phyloP scores from a whole-genome alignment of 2,113 vertebrate genomes.

The Tetrao urogallus region DNA sequence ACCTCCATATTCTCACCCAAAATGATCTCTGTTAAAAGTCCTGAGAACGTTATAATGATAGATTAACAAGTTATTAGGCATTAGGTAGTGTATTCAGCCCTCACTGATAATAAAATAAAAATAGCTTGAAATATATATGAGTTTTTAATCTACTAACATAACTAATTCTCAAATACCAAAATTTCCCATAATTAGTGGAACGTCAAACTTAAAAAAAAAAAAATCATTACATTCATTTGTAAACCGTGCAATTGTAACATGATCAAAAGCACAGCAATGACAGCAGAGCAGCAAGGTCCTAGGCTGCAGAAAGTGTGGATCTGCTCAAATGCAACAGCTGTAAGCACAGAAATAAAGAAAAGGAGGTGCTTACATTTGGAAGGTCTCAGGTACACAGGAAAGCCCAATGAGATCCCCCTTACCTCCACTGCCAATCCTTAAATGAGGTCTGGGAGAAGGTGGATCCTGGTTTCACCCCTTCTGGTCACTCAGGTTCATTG shows the following conservation, averaged over 20 bases:
- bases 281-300: no score
- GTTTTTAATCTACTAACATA: background rate
- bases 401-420: no score
- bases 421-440: no score
- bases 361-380: no score
- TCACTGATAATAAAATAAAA: background rate
- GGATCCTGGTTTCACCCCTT: no score
- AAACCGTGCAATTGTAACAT: background rate
- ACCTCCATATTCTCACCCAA: background rate
- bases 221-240: background rate
- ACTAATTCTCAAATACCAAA: background rate
- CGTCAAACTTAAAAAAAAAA: fast-evolving
- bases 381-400: no score
- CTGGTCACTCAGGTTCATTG: no score
- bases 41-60: background rate
- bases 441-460: no score
- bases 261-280: no score
- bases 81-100: background rate
- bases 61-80: background rate
- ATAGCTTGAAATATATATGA: background rate
- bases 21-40: background rate
- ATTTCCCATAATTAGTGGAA: background rate
- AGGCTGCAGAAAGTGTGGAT: no score
- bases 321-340: no score
- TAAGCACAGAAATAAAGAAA: no score